Evolutionary conservation across 1,140 invertebrate genomes (phyloP), one percentile per base, ranked within the genome.

Genomic region (Achatina immaculata): DNA sequence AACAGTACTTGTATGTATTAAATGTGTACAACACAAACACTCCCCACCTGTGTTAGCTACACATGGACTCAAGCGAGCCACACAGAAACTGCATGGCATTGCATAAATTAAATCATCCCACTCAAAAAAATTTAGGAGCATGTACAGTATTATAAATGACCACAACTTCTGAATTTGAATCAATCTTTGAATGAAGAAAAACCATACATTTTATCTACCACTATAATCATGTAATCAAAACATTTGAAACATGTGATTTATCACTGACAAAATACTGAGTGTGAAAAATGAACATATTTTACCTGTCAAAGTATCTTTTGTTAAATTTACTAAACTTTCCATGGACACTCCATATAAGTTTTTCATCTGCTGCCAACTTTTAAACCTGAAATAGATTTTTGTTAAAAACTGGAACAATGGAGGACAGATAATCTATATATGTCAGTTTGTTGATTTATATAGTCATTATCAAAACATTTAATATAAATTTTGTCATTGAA

Each of bases 51-150:
- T n/a, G n/a, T n/a, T n/a, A n/a, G n/a, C n/a, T n/a, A n/a, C n/a
- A n/a, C n/a, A n/a, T n/a, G n/a, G n/a, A n/a, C n/a, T n/a, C n/a
- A 45, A 45, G 43, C 43, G 16, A 45, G 16, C 43, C n/a, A n/a
- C n/a, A n/a, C n/a, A n/a, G n/a, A n/a, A n/a, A n/a, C n/a, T n/a
- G n/a, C n/a, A n/a, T n/a, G n/a, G n/a, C n/a, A n/a, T n/a, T n/a
- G n/a, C n/a, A 36, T 28, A 66, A 66, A 36, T n/a, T 66, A 7
- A n/a, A 9, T 11, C 7, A 24, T 66, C n/a, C n/a, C n/a, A n/a
- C 62, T 66, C n/a, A 66, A 7, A 66, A 14, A 66, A 66, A 11
- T 48, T 81, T 77, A 21, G 87, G 87, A 72, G 86, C 77, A n/a
- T 82, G 81, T 68, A 86, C 65, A 65, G 78, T 72, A 40, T 78